phyloP scores from a whole-genome alignment of 2,113 vertebrate genomes.

The Percopsis transmontana region DNA sequence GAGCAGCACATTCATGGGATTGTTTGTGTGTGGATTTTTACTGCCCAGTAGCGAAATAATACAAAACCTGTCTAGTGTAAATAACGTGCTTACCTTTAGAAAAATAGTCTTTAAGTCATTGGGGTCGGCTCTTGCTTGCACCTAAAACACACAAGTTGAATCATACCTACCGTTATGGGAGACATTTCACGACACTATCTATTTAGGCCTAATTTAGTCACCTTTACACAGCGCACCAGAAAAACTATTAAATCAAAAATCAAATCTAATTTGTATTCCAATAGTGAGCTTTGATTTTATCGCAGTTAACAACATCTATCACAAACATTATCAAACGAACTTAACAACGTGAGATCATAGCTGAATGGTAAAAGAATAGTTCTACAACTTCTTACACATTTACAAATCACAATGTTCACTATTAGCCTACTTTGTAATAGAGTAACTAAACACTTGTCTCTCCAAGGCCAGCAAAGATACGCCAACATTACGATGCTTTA shows the following conservation, averaged over 20 bases:
- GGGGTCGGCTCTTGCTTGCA: slow-evolving; percentile 89
- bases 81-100: slow-evolving; percentile 84
- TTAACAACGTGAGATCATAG: not conserved
- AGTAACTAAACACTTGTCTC: slow-evolving; percentile 6
- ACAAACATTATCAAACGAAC: slow-evolving; percentile 2
- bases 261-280: not conserved
- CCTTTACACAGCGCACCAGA: no score
- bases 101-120: slow-evolving; percentile 88
- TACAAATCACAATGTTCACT: not conserved
- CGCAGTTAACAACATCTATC: slow-evolving; percentile 21
- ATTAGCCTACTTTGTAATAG: slow-evolving; percentile 2
- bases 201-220: not conserved
- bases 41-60: not conserved
- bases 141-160: slow-evolving; percentile 72
- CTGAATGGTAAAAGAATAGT: slow-evolving; percentile 9
- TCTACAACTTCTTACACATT: not conserved
- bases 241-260: no score
- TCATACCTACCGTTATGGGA: not conserved
- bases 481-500: slow-evolving; percentile 44
- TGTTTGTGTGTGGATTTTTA: not conserved
- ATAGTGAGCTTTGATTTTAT: slow-evolving; percentile 35
- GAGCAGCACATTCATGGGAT: no score
- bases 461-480: slow-evolving; percentile 57
- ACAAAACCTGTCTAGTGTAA: not conserved
- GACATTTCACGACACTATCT: not conserved